These are phyloP conservation scores for Pteronotus mesoamericanus DNA, from an alignment of 2,797 vertebrate genomes.

Conservation along the genomic window DNA sequence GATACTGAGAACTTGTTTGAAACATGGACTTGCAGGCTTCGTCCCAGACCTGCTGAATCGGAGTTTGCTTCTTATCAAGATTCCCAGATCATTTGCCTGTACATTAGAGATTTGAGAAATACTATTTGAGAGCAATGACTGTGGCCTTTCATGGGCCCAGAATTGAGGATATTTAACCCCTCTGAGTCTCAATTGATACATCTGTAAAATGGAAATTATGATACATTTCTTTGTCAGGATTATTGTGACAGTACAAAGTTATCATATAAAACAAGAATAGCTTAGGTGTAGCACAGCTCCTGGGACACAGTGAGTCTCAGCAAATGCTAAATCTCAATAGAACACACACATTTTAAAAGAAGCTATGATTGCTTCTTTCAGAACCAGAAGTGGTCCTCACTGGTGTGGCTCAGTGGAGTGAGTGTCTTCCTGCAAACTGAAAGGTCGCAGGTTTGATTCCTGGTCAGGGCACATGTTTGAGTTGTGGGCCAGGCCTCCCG, in stretches of 20 bases:
- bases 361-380: not conserved
- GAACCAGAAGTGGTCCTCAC: not conserved
- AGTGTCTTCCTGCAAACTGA: not conserved
- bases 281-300: not conserved
- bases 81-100: not conserved
- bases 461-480: not conserved
- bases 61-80: not conserved
- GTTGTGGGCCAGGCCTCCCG: not conserved
- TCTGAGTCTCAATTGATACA: not conserved
- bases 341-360: not conserved
- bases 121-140: not conserved
- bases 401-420: not conserved
- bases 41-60: not conserved
- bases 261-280: not conserved
- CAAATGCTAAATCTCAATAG: not conserved
- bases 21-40: not conserved
- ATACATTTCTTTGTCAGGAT: not conserved
- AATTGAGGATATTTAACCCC: not conserved
- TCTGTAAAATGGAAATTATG: not conserved
- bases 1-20: fast-evolving
- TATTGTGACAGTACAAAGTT: not conserved
- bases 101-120: not conserved
- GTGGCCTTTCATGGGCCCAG: not conserved
- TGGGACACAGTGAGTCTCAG: not conserved
- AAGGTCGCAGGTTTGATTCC: not conserved